Evolutionary conservation across 2,113 vertebrate genomes (phyloP), one percentile per base, ranked within the genome.

Genomic region (Girardinichthys multiradiatus): DNA sequence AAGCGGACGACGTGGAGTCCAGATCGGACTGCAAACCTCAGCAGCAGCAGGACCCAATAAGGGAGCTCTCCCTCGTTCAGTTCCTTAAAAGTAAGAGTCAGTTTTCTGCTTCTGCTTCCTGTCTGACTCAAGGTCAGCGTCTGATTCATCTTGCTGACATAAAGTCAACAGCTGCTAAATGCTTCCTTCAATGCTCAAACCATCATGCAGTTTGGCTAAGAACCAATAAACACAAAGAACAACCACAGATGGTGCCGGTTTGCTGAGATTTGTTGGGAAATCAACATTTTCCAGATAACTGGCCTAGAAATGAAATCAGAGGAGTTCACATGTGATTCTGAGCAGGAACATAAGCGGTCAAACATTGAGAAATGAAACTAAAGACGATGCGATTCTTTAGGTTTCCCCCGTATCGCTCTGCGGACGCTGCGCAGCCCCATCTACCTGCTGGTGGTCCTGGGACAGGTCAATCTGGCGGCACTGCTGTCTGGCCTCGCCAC

Each of bases 361-460:
- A n/a, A 54, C 2, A 21, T 35, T 35, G 6, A 35, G 35, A 35
- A 5, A 35, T 11, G 48, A 24, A n/a, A 54, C 24, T 54, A 54
- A 54, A 24, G n/a, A 2, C 0, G 9, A 11, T 54, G 4, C 2
- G 1, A 2, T 39, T 28, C 42, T 1, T 3, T 91, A 98, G 96
- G 94, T 74, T 99, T 99, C 8, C 98, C 98, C 0, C 51, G 67
- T 6, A 96, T 96, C 13, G 87, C 96, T 27, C 51, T 97, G 74
- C 90, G 94, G 82, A 98, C 94, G 0, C 83, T 99, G 74, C 83
- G 88, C 5, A 95, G 94, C 30, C 96, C 97, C 0, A 83, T 97
- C 74, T 99, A 92, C 85, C 91, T 99, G 72, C 87, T 97, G 87
- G 95, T 98, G 87, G 95, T 97, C 54, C 83, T 99, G 90, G 95